Conservation (phyloP, 2,113 vertebrate genomes). For the Anarhynchus alexandrinus region DNA sequence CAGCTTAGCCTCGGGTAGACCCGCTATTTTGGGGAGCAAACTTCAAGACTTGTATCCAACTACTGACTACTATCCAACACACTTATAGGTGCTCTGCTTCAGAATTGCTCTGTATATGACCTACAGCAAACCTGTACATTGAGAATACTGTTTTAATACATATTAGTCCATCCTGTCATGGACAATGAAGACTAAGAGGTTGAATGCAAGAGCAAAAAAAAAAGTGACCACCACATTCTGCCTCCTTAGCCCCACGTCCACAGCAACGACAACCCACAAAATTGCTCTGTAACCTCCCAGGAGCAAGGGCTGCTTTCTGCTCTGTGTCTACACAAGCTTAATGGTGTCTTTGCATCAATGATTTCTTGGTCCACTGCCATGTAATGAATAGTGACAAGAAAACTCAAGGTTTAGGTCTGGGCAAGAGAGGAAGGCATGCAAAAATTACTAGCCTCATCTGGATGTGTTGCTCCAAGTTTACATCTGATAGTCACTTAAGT, state of each 20-base stretch:
- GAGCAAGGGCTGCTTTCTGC: neutral
- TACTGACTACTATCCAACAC: neutral
- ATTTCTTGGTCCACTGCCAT: neutral
- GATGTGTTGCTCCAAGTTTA: neutral
- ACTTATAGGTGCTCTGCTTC: neutral
- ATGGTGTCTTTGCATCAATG: neutral
- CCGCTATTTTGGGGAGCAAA: neutral
- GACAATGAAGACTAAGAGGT: neutral
- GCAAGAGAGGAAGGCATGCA: neutral
- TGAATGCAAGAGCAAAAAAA: neutral
- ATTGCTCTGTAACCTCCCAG: neutral
- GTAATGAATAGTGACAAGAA: neutral
- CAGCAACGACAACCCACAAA: neutral
- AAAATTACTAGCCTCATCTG: neutral
- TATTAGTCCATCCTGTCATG: fast-evolving
- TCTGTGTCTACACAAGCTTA: neutral
- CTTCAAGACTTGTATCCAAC: neutral
- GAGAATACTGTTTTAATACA: neutral
- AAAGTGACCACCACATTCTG: neutral
- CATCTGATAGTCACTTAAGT: neutral
- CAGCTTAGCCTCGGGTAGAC: neutral
- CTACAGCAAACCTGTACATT: neutral
- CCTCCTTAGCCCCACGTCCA: neutral
- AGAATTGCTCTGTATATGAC: neutral
- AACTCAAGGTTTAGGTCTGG: neutral